Evolutionary conservation across 92 coral and sea anemone genomes (phyloP), one percentile per base, ranked within the genome.

Genomic region (Phenganax subtilis): DNA sequence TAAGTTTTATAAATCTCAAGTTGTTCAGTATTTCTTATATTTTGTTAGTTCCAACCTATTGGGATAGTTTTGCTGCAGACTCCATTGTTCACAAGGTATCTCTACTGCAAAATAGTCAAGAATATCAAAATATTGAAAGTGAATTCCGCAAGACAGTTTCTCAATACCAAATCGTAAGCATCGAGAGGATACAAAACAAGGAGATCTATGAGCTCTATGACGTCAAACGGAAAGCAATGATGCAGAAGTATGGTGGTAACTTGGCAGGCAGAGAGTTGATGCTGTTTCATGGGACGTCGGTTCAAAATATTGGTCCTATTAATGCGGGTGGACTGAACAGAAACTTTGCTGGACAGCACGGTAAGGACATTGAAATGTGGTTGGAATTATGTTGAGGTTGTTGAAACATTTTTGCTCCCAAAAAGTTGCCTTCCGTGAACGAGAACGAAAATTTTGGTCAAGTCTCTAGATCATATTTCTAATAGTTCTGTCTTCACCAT

Each of bases 321-420:
- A 91, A 87, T 75, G 59, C 44, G 0, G 53, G n/a, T 54, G 96
- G 96, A n/a, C 87, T 89, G 72, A 89, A 91, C 90, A 87, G 96
- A 64, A 91, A 92, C 61, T 91, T 47, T 55, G 77, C 85, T 62
- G 90, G 96, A 12, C 85, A 75, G 31, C 87, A 91, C 71, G 96
- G 96, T 91, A 59, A 80, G 90, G 15, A 0, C 20, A 54, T 28
- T 17, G 7, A 56, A 44, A 9, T 51, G 29, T 20, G 9, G 0
- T 72, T 14, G 16, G 4, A 59, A 28, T 17, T 65, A 11, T 10
- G 7, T 10, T 9, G 30, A 65, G 71, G 11, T 0, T 65, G 25
- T 7, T 11, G 71, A 44, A 10, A 65, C 12, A 30, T 69, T 69
- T 69, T 25, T 37, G 47, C 47, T 37, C 2, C 47, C 47, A 37